phyloP scores from a whole-genome alignment of 2,113 vertebrate species.

The Rallus limicola region DNA sequence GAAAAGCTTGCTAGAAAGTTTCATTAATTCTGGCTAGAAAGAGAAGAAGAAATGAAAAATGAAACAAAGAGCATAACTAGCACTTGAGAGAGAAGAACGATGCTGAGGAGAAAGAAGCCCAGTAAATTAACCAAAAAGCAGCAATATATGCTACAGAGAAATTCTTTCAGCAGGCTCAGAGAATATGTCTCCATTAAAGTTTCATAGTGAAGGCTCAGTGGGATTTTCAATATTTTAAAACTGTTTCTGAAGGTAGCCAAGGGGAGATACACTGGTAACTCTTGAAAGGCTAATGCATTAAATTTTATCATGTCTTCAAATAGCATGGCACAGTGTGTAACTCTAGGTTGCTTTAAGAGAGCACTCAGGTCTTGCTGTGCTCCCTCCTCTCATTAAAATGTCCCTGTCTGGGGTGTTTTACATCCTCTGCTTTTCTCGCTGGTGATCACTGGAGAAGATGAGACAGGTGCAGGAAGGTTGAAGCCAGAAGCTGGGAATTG shows the following conservation, averaged over 20 bases:
- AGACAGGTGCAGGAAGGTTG: neutral
- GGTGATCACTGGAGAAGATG: neutral
- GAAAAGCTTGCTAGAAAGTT: neutral
- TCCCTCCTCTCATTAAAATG: neutral
- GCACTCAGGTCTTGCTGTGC: neutral
- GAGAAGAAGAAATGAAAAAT: slow-evolving; percentile 18
- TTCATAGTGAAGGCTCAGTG: slow-evolving; percentile 30
- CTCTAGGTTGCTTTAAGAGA: neutral
- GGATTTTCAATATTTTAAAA: slow-evolving; percentile 50
- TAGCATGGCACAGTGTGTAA: neutral
- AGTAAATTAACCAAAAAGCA: neutral
- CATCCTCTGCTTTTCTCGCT: neutral
- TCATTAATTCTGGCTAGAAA: neutral
- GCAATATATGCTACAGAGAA: neutral
- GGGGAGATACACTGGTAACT: neutral
- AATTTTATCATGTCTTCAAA: slow-evolving; percentile 11
- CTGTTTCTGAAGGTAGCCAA: slow-evolving; percentile 27
- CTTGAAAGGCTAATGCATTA: slow-evolving; percentile 11
- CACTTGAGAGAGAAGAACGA: neutral
- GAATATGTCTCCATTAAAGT: slow-evolving; percentile 42
- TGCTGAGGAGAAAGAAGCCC: neutral
- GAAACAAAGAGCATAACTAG: neutral
- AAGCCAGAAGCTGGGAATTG: neutral
- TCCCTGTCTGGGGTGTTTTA: neutral
- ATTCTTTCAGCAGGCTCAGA: neutral